phyloP scores from a whole-genome alignment of 2,113 vertebrate genomes.

The Uropsilus gracilis region DNA sequence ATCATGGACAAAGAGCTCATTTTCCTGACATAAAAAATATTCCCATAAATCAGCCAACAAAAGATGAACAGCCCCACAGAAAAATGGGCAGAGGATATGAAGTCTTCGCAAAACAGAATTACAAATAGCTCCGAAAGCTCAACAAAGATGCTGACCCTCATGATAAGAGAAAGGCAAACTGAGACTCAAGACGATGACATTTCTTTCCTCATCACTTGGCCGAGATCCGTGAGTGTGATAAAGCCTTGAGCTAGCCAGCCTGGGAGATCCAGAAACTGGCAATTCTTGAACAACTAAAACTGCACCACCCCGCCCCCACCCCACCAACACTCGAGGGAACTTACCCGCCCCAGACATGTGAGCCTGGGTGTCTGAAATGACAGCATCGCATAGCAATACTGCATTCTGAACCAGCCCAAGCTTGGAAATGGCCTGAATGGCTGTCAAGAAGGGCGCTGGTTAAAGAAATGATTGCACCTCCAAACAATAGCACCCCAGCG shows the following conservation, averaged over 20 bases:
- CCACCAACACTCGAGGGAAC: background rate
- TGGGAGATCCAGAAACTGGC: background rate
- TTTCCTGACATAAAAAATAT: conserved; percentile 34
- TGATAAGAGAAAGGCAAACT: background rate
- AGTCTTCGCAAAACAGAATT: background rate
- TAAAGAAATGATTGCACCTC: background rate
- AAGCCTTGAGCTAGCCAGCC: accelerated
- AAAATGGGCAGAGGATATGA: conserved; percentile 12
- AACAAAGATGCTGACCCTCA: background rate
- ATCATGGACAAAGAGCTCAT: conserved; percentile 49
- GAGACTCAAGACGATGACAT: background rate
- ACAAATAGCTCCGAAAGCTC: background rate
- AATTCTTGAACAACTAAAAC: background rate
- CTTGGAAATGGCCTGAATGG: background rate
- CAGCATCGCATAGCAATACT: background rate
- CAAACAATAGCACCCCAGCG: background rate
- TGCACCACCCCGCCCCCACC: accelerated
- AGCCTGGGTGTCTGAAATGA: background rate
- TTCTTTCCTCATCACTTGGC: background rate
- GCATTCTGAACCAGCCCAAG: background rate
- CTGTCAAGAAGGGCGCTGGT: background rate
- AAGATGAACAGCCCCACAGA: conserved; percentile 11
- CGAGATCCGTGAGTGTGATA: background rate
- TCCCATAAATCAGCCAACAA: conserved; percentile 17
- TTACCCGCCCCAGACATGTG: background rate